Conservation (phyloP, 2,113 vertebrate genomes). For the Aphyosemion australe region DNA sequence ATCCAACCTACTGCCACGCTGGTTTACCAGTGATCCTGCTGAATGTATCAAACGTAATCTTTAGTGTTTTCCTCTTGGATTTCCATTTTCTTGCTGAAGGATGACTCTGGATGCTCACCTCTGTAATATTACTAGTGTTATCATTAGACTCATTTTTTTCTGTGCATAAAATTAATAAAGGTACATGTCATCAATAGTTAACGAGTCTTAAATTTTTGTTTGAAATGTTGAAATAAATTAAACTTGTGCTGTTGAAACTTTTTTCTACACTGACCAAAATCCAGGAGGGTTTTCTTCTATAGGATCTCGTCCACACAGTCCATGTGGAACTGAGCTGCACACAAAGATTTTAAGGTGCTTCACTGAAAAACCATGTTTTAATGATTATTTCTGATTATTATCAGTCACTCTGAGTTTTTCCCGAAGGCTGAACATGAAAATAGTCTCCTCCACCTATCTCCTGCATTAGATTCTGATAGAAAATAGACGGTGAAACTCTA, state of each 20-base stretch:
- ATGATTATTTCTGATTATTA: no score
- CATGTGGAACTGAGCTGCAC: no score
- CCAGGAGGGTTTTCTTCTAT: slow-evolving; percentile 62
- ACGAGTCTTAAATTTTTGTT: background rate
- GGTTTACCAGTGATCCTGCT: slow-evolving; percentile 35
- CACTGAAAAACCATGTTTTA: no score
- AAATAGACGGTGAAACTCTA: no score
- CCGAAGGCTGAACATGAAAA: no score
- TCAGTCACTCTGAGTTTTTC: no score
- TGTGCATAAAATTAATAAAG: slow-evolving; percentile 70
- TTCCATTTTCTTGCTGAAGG: slow-evolving; percentile 29
- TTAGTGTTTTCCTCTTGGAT: slow-evolving; percentile 42
- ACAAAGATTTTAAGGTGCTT: no score
- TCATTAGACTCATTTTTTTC: slow-evolving; percentile 62
- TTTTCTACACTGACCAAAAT: no score
- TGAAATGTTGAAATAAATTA: background rate
- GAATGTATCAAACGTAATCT: slow-evolving; percentile 58
- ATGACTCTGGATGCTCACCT: slow-evolving; percentile 52
- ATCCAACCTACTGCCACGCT: slow-evolving; percentile 15
- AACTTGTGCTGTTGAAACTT: background rate
- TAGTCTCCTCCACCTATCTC: no score
- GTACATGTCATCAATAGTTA: slow-evolving; percentile 45
- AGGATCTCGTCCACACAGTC: slow-evolving; percentile 78
- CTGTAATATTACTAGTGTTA: slow-evolving; percentile 56
- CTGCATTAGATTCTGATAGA: no score